These are phyloP conservation scores for Colletes collaris DNA, from an alignment of 2,888 invertebrate genomes.

Conservation along the genomic window DNA sequence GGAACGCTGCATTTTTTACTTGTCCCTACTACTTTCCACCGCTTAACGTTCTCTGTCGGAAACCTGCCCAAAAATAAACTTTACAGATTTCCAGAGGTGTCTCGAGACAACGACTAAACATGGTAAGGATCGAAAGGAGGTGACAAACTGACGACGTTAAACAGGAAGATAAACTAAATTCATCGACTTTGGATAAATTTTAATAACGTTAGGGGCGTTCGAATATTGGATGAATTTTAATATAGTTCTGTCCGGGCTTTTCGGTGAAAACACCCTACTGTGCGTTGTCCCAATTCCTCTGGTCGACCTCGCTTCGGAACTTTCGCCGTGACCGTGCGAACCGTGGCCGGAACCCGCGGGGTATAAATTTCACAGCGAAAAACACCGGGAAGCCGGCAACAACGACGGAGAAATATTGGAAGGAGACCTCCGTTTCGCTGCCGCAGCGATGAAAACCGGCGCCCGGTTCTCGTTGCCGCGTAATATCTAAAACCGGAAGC, in stretches of 20 bases:
- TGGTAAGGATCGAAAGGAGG: too few species aligned
- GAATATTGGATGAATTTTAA: too few species aligned
- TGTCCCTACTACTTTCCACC: constrained; percentile 12
- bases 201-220: too few species aligned
- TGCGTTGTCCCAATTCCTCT: constrained; percentile 45
- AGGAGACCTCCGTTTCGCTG: constrained; percentile 50
- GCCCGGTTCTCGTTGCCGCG: constrained; percentile 32
- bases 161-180: too few species aligned
- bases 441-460: constrained; percentile 32
- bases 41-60: constrained; percentile 11
- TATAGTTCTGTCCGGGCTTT: too few species aligned
- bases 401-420: constrained; percentile 60
- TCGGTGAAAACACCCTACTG: too few species aligned
- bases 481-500: constrained; percentile 48
- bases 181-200: too few species aligned
- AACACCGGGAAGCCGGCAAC: constrained; percentile 38
- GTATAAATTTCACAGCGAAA: constrained; percentile 63
- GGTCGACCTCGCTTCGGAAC: too few species aligned
- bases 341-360: constrained; percentile 9
- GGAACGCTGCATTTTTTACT: constrained; percentile 63
- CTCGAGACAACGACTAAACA: too few species aligned
- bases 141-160: too few species aligned
- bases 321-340: constrained; percentile 12
- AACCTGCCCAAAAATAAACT: too few species aligned
- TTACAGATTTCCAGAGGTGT: too few species aligned